Evolutionary conservation across 2,113 vertebrate genomes (phyloP).

Genomic region (Thalassoma bifasciatum): DNA sequence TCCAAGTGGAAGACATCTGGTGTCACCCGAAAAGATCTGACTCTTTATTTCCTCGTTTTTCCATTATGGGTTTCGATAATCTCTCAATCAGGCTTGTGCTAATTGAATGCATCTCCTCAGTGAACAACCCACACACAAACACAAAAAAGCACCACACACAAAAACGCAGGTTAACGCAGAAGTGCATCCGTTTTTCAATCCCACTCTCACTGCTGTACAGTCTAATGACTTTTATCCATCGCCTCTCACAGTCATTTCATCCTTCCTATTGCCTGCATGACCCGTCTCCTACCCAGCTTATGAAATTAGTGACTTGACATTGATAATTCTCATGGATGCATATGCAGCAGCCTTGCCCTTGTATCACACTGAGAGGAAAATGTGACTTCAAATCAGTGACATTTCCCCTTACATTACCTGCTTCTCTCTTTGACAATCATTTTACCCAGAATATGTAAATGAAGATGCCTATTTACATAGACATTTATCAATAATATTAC

Average conservation of each 20-base stretch:
- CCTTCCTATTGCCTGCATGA: background rate
- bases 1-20: constrained; percentile 18
- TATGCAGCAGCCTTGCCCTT: constrained; percentile 32
- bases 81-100: constrained; percentile 47
- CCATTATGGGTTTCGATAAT: constrained; percentile 45
- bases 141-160: background rate
- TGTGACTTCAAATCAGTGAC: constrained; percentile 32
- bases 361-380: constrained; percentile 28
- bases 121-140: constrained; percentile 36
- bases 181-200: constrained; percentile 7
- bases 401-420: background rate
- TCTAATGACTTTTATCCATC: constrained; percentile 48
- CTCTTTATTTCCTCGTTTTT: constrained; percentile 32
- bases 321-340: constrained; percentile 30
- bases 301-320: constrained; percentile 36
- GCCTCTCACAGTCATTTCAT: constrained; percentile 28
- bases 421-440: constrained; percentile 19
- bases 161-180: constrained; percentile 14
- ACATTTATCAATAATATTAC: too few species aligned
- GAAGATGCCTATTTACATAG: too few species aligned
- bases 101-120: constrained; percentile 64
- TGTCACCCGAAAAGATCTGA: constrained; percentile 26
- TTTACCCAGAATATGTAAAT: background rate
- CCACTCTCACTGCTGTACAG: constrained; percentile 12
- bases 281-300: constrained; percentile 14